Base-by-base conservation (phyloP, 1,140 invertebrate species). In the Vanessa atalanta region DNA sequence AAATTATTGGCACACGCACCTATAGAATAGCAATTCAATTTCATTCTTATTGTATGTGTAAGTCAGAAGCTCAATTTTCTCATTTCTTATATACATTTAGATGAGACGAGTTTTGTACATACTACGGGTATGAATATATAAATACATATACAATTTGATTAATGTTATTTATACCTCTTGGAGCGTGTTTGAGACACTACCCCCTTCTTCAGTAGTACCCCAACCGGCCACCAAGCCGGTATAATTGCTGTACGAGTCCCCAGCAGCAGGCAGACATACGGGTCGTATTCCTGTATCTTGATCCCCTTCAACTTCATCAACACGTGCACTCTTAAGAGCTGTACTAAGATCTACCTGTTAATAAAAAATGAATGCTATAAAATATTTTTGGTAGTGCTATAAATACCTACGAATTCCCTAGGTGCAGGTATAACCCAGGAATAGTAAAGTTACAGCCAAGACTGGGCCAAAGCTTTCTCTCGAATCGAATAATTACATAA, bases 1-100 rank as follows among this genome's bases (percentile, higher is more conserved):
- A 95, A 65, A 97, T 90, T 82, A 97, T 96, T 1, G 96, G 96
- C 0, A 97, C 96, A 43, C 85, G 88, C 0, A 96, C 95, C 93
- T 96, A 79, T 3, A 85, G 16, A 11, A 57, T 6, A 15, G 13
- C 4, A 15, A 15, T 50, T 50, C 4, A 50, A 5, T 15, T 48
- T 48, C 11, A 7, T 23, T 43, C 26, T 37, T 61, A 12, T n/a
- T n/a, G 12, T 26, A 23, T 43, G 37, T 43, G 7, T 43, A 43
- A 43, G 37, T 43, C 37, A 43, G 37, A 43, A 43, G 37, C 3
- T 20, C 20, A 20, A 20, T 37, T 37, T 6, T 43, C 37, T 9
- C 37, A 43, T 43, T 43, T 43, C 7, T 43, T 26, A 26, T 61
- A 23, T 13, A 31, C 5, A 23, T 50, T 31, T 66, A 26, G 47